Conservation (phyloP, 2,888 invertebrate species). For the Drosophila paranaensis region DNA sequence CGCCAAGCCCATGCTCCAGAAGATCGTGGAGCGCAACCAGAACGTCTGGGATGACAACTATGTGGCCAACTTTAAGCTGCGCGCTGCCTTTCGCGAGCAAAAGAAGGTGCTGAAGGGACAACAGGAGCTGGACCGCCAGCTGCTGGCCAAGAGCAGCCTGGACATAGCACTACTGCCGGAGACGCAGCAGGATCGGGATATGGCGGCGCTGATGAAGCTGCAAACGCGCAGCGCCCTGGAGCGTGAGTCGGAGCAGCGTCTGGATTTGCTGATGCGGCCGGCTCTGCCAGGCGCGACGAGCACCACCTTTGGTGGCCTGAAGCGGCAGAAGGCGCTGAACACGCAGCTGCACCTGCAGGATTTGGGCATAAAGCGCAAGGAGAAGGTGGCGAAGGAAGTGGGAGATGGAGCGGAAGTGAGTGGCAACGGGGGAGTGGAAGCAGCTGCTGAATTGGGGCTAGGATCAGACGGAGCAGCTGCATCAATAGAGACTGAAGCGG, state of each 20-base stretch:
- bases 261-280: constrained; percentile 86
- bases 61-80: constrained; percentile 93
- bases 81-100: constrained; percentile 91
- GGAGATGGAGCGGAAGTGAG: not conserved
- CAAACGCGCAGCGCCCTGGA: constrained; percentile 88
- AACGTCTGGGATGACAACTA: constrained; percentile 96
- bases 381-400: not conserved
- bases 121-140: constrained; percentile 88
- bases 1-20: constrained; percentile 90
- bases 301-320: constrained; percentile 86
- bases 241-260: constrained; percentile 85
- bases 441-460: not conserved
- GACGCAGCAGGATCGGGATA: constrained; percentile 90
- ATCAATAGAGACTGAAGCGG: not conserved
- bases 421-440: not conserved
- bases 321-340: constrained; percentile 86
- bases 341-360: constrained; percentile 73
- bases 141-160: constrained; percentile 91
- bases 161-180: constrained; percentile 92
- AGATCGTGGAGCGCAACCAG: constrained; percentile 91
- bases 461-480: not conserved
- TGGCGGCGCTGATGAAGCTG: constrained; percentile 91
- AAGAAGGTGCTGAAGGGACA: constrained; percentile 91
- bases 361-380: constrained; percentile 82
- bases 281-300: constrained; percentile 86